Percentiles rank a stretch among this genome's conserved stretches.
Evolutionary conservation across 2,113 vertebrate genomes (phyloP).

Genomic region (Tor tambroides): DNA sequence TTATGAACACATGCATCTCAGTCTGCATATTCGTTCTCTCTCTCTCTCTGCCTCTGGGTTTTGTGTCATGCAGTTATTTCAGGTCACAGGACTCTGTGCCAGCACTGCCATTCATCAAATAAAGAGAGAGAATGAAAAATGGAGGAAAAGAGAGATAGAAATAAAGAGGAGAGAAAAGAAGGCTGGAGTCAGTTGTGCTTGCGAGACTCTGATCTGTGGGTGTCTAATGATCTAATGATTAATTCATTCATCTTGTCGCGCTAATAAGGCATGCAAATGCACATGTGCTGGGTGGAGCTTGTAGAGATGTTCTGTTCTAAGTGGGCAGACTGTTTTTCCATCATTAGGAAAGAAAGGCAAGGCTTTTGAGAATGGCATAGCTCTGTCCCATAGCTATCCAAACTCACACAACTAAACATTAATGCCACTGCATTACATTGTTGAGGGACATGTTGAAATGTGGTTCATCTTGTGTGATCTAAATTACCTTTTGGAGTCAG

Average conservation of each 20-base stretch:
- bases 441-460: too few relatives aligned
- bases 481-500: background rate
- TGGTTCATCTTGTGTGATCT: too few relatives aligned
- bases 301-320: background rate
- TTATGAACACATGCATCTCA: conserved; percentile 37
- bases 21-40: background rate
- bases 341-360: background rate
- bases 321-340: background rate
- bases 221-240: conserved; percentile 6
- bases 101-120: conserved; percentile 41
- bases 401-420: background rate
- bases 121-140: background rate
- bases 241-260: background rate
- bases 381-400: background rate
- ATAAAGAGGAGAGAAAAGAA: too few relatives aligned
- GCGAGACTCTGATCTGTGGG: background rate
- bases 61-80: conserved; percentile 40
- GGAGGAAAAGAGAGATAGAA: background rate
- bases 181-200: background rate
- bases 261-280: background rate
- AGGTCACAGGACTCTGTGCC: conserved; percentile 23
- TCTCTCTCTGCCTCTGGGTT: conserved; percentile 21
- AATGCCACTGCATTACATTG: background rate
- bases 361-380: background rate
- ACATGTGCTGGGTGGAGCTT: background rate